Evolutionary conservation across 92 coral and sea anemone genomes (phyloP).

Genomic region (Palythoa heliodiscus): DNA sequence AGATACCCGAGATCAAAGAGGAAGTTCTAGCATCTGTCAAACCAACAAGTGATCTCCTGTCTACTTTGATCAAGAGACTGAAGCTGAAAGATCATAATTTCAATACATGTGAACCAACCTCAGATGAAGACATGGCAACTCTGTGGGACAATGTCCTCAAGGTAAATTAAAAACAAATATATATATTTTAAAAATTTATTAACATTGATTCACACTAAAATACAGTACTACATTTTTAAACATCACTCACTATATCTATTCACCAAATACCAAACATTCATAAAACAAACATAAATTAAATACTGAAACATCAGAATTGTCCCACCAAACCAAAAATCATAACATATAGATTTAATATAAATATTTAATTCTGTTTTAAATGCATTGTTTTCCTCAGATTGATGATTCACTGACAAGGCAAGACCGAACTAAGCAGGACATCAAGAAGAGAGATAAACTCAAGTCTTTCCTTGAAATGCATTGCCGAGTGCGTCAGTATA

Average conservation of each 20-base stretch:
- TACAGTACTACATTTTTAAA: neutral
- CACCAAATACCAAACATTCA: too few species aligned
- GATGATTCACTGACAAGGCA: slow-evolving; percentile 30
- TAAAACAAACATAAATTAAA: too few species aligned
- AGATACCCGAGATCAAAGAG: slow-evolving; percentile 46
- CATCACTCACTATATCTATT: slow-evolving; percentile 2
- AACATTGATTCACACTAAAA: too few species aligned
- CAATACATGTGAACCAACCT: slow-evolving; percentile 35
- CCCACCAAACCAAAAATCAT: slow-evolving; percentile 1
- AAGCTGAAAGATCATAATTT: slow-evolving; percentile 44
- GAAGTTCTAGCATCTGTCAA: slow-evolving; percentile 40
- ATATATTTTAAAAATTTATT: too few species aligned
- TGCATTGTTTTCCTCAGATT: slow-evolving; percentile 23
- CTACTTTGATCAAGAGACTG: slow-evolving; percentile 42
- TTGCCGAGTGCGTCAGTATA: slow-evolving; percentile 33
- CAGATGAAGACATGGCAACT: slow-evolving; percentile 36
- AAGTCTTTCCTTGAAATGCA: slow-evolving; percentile 28
- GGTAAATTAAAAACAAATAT: slow-evolving; percentile 26
- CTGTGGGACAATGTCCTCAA: slow-evolving; percentile 48
- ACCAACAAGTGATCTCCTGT: slow-evolving; percentile 44
- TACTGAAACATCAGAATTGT: too few species aligned
- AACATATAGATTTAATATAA: too few species aligned
- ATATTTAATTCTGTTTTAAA: slow-evolving; percentile 21
- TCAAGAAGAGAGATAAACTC: slow-evolving; percentile 22
- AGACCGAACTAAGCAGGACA: slow-evolving; percentile 22